phyloP scores from a whole-genome alignment of 1,140 invertebrate species.

The Aphelinus certus region DNA sequence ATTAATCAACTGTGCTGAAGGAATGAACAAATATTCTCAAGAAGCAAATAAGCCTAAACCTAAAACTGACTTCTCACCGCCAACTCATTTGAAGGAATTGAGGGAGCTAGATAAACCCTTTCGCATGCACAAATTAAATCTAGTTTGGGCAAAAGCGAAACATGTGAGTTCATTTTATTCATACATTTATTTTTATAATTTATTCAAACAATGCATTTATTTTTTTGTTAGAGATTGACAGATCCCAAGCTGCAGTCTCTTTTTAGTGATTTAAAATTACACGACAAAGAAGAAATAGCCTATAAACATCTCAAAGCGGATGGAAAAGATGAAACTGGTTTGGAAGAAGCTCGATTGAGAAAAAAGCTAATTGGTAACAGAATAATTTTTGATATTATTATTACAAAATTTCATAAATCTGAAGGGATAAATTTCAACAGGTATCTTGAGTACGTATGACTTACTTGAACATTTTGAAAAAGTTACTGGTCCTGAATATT shows the following conservation, averaged over 20 bases:
- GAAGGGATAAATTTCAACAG: constrained; percentile 50
- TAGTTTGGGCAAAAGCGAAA: constrained; percentile 85
- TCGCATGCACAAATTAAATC: constrained; percentile 85
- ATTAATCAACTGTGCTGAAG: constrained; percentile 42
- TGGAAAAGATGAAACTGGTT: constrained; percentile 85
- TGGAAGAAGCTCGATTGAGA: constrained; percentile 83
- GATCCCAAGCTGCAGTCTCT: constrained; percentile 86
- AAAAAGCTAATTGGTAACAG: constrained; percentile 77
- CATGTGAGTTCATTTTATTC: constrained; percentile 68
- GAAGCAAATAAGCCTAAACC: constrained; percentile 66
- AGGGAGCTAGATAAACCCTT: constrained; percentile 79
- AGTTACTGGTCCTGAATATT: constrained; percentile 69
- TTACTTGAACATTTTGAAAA: constrained; percentile 83
- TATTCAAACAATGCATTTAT: constrained; percentile 32
- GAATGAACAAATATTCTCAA: constrained; percentile 69
- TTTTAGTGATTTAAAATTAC: constrained; percentile 88
- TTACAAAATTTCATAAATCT: constrained; percentile 2
- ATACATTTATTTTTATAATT: background rate
- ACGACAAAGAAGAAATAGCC: constrained; percentile 90
- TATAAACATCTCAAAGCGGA: constrained; percentile 84
- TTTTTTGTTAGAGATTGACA: constrained; percentile 75
- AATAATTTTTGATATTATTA: constrained; percentile 24
- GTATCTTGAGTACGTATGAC: constrained; percentile 84
- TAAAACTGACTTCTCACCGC: constrained; percentile 50
- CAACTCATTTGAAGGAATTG: constrained; percentile 49